These are phyloP conservation scores for Oophaga pumilio DNA, from an alignment of 2,113 vertebrate genomes.

Conservation along the genomic window DNA sequence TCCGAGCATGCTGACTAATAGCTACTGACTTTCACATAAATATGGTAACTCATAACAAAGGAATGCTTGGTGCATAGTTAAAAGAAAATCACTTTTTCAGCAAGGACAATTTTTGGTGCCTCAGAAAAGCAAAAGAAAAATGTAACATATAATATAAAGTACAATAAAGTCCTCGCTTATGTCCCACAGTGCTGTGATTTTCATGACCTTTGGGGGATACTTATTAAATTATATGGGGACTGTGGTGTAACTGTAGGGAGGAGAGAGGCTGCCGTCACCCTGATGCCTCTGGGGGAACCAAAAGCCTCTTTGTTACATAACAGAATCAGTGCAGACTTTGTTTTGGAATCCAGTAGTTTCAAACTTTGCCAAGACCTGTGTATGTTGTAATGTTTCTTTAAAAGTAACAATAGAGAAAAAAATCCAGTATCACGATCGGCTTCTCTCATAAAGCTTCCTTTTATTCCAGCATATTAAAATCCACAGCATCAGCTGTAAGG, in stretches of 20 bases:
- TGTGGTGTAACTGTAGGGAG: background rate
- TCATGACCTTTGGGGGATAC: background rate
- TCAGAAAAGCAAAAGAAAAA: constrained; percentile 8
- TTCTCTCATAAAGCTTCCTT: too few species aligned
- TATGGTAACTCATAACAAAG: constrained; percentile 44
- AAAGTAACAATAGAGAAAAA: too few species aligned
- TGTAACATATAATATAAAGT: background rate
- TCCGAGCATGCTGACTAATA: constrained; percentile 42
- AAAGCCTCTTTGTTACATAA: background rate
- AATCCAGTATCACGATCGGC: too few species aligned
- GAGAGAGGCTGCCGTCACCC: background rate
- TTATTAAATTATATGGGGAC: background rate
- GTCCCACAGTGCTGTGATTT: background rate
- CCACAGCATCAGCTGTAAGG: too few species aligned
- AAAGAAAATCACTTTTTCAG: constrained; percentile 29
- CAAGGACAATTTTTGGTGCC: background rate
- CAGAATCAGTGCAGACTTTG: background rate
- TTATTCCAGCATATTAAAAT: too few species aligned
- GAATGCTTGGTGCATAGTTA: constrained; percentile 29
- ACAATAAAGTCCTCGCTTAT: background rate
- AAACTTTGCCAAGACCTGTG: background rate
- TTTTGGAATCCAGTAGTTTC: background rate
- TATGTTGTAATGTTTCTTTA: background rate
- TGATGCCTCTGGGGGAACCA: background rate
- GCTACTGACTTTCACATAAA: constrained; percentile 26